A percentile compares a stretch with the other conserved stretches of the same genome.
Conservation (phyloP, 2,113 vertebrate species). For the Gulo gulo region DNA sequence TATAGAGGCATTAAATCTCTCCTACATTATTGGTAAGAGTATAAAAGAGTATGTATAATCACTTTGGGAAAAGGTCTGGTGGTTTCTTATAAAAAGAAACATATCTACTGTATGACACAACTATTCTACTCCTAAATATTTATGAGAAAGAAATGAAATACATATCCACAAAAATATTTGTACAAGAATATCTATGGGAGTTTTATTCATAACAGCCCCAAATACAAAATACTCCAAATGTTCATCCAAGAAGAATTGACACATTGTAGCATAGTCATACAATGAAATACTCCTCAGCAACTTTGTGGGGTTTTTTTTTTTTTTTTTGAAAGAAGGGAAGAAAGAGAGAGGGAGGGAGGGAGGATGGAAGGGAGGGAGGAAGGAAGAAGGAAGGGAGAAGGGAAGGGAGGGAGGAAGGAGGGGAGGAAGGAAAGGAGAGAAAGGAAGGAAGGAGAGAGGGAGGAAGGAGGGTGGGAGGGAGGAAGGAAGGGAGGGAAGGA, state of each 20-base stretch:
- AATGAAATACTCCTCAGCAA: background rate
- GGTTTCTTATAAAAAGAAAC: background rate
- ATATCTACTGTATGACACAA: background rate
- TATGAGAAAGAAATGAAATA: background rate
- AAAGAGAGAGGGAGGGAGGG: background rate
- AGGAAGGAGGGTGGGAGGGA: background rate
- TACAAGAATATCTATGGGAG: background rate
- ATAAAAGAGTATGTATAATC: background rate
- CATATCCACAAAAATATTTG: background rate
- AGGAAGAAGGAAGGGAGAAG: no score
- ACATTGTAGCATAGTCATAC: background rate
- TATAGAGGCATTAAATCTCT: background rate
- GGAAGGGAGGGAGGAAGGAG: fast-evolving
- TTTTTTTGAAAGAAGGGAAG: background rate
- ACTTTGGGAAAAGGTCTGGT: background rate
- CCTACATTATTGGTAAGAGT: background rate
- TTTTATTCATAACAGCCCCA: background rate
- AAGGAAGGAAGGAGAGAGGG: background rate
- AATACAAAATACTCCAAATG: background rate
- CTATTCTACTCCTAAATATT: background rate
- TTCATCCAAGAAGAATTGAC: background rate
- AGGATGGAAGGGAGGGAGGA: no score
- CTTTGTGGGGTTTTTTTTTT: background rate
- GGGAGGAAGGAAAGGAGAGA: no score
- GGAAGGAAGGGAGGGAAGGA: no score